phyloP scores from a whole-genome alignment of 2,113 vertebrate species.

The Actenoides lindsayi region DNA sequence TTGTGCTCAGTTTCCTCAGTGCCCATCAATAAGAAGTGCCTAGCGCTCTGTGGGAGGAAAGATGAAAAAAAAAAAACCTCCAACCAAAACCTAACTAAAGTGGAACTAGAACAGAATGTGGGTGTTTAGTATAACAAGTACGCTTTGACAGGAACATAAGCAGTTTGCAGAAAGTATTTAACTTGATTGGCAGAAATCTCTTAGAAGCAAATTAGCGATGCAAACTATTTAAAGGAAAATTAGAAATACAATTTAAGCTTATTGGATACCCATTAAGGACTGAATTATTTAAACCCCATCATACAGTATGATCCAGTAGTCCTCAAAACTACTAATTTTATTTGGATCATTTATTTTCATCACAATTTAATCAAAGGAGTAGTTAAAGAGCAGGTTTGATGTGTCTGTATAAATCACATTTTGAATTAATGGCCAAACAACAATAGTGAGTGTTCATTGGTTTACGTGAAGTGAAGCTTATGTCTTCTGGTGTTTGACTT shows the following conservation, averaged over 20 bases:
- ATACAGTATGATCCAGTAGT: not conserved
- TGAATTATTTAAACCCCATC: slow-evolving; percentile 66
- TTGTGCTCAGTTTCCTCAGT: not conserved
- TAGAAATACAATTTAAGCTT: slow-evolving; percentile 63
- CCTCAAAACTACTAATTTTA: not conserved
- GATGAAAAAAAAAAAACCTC: not conserved
- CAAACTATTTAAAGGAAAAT: slow-evolving; percentile 70
- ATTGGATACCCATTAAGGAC: slow-evolving; percentile 64
- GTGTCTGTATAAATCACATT: not conserved
- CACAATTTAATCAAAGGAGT: not conserved
- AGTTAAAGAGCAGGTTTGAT: not conserved
- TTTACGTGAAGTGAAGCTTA: not conserved
- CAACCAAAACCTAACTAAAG: not conserved
- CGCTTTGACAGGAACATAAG: slow-evolving; percentile 21
- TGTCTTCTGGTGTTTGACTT: not conserved
- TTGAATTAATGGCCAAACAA: not conserved
- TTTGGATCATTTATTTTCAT: slow-evolving; percentile 23
- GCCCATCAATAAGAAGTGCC: not conserved
- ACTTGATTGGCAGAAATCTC: slow-evolving; percentile 66
- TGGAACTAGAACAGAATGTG: slow-evolving; percentile 32
- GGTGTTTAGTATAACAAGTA: slow-evolving; percentile 28
- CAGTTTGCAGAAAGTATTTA: slow-evolving; percentile 37
- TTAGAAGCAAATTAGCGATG: slow-evolving; percentile 61
- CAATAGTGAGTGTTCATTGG: not conserved
- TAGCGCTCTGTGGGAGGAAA: not conserved